These are phyloP conservation scores for Gibbula magus DNA, from an alignment of 2,888 invertebrate species.

Conservation along the genomic window DNA sequence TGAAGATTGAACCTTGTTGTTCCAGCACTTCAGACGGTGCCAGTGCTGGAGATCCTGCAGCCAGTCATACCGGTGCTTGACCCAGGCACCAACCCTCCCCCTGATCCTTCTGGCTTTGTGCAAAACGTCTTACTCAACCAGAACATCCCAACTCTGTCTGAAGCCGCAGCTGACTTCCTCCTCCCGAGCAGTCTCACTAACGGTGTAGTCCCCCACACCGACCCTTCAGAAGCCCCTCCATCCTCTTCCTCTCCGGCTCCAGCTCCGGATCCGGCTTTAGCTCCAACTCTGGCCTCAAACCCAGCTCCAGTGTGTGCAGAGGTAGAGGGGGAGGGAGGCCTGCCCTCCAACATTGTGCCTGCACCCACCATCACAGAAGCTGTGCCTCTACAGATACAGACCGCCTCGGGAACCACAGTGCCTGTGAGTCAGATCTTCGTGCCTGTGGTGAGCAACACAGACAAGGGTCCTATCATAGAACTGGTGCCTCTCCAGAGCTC, in stretches of 20 bases:
- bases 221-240: not conserved
- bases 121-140: not conserved
- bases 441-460: slow-evolving; percentile 45
- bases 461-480: slow-evolving; percentile 45
- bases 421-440: slow-evolving; percentile 48
- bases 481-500: slow-evolving; percentile 45
- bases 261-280: not conserved
- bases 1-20: not conserved
- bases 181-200: slow-evolving; percentile 8
- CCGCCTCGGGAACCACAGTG: slow-evolving; percentile 27
- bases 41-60: slow-evolving; percentile 33
- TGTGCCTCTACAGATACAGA: slow-evolving; percentile 8
- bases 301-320: not conserved
- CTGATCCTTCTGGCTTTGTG: not conserved
- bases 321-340: slow-evolving; percentile 6
- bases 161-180: not conserved
- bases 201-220: not conserved
- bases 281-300: not conserved
- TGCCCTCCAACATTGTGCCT: slow-evolving; percentile 4
- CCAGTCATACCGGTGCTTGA: slow-evolving; percentile 35
- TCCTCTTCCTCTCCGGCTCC: slow-evolving; percentile 18
- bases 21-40: not conserved
- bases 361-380: slow-evolving; percentile 9
- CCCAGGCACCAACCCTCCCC: not conserved
- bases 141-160: not conserved